These are phyloP conservation scores for Barypeithes pellucidus DNA, from an alignment of 2,888 invertebrate species.

Conservation along the genomic window DNA sequence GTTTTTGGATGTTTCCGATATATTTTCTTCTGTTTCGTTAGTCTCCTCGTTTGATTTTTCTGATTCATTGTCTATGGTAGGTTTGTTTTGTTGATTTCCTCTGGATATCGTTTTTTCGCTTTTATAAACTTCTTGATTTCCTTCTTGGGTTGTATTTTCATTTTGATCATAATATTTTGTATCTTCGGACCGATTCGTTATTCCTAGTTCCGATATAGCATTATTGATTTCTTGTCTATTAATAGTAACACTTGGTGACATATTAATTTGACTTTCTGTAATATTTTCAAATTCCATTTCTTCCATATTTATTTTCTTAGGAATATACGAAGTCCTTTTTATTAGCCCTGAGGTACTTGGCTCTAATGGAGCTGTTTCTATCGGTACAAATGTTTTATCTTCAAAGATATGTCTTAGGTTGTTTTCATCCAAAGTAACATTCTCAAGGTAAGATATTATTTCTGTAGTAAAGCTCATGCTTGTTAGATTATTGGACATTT, in stretches of 20 bases:
- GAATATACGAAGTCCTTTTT: not conserved
- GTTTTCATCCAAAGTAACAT: slow-evolving; percentile 20
- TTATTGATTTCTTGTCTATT: not conserved
- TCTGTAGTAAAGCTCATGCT: not conserved
- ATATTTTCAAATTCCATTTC: not conserved
- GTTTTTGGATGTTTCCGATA: too few relatives aligned
- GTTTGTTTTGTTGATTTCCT: not conserved
- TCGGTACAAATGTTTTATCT: not conserved
- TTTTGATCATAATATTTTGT: not conserved
- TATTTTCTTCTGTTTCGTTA: not conserved
- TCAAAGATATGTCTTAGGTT: slow-evolving; percentile 11
- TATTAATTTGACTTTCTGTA: not conserved
- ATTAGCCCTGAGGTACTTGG: not conserved
- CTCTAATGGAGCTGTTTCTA: not conserved
- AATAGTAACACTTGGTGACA: not conserved
- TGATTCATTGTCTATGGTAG: not conserved
- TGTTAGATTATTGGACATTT: not conserved
- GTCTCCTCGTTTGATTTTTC: not conserved
- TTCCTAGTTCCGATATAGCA: not conserved
- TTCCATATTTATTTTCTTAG: not conserved
- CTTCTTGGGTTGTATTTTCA: not conserved
- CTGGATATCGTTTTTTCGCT: not conserved
- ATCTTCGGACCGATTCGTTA: not conserved
- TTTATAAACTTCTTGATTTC: not conserved
- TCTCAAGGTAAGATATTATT: not conserved